Base-by-base conservation (phyloP, 2,113 vertebrate genomes). In the Indri indri region DNA sequence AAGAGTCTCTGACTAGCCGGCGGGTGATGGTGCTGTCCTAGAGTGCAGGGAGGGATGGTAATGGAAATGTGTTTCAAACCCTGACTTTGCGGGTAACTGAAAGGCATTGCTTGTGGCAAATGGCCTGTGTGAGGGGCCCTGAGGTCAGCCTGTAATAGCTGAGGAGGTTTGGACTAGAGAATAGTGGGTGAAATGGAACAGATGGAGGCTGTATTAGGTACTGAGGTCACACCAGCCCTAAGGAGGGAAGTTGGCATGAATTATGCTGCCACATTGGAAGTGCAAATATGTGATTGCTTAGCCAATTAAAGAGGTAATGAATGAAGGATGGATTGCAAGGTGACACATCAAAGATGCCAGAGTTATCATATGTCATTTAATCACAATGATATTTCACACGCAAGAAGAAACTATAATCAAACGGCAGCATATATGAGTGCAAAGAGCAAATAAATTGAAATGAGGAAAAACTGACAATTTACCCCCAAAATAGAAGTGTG, bases 261-360 rank as follows among this genome's bases (percentile, higher is more conserved):
- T 88, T 95, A 71, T 23, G 25, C 57, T 57, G 73, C 71, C 70
- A 92, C 71, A 88, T 25, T 92, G 3, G 92, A 74, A 59, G n/a
- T 59, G 23, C 17, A 97, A 90, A 96, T 95, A 96, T 96, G 40
- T 82, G 59, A 92, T 50, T 88, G 63, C 70, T 83, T 92, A 85
- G 84, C 65, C 95, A 85, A 96, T 96, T 88, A 90, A 95, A 80
- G 59, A 77, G 20, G 42, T 84, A 90, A 92, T 90, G 50, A 95
- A 94, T 81, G 84, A 92, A 96, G 45, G 42, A 32, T 92, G 40
- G 59, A 54, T 47, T 81, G 8, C 45, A 93, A 92, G 80, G 70
- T 95, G 76, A 89, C 92, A 96, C 71, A 25, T n/a, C 7, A 1
- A 82, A 88, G 30, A 86, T 90, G 84, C 74, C 88, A 94, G 59